Evolutionary conservation across 64 coral and sea anemone species (phyloP).

Genomic region (Cladopsammia gracilis): DNA sequence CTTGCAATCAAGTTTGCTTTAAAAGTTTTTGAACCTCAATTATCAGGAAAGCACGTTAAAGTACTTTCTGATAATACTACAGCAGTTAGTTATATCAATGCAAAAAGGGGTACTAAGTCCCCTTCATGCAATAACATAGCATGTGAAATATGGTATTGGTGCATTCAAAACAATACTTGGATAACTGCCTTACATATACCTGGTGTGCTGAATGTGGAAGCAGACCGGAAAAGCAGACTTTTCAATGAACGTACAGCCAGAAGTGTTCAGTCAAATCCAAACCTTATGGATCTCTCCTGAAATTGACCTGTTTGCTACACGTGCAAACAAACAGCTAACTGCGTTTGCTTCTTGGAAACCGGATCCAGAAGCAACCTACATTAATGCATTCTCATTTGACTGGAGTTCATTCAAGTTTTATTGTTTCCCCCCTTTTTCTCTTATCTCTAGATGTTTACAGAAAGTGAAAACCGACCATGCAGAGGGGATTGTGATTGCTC

Average conservation of each 20-base stretch:
- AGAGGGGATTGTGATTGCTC: conserved; percentile 36
- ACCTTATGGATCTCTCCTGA: background rate
- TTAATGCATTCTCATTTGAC: conserved; percentile 44
- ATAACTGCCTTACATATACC: conserved; percentile 39
- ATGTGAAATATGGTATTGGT: conserved; percentile 14
- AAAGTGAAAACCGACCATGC: background rate
- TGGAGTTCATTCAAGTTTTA: conserved; percentile 30
- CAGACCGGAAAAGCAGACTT: conserved; percentile 30
- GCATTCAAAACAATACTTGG: conserved; percentile 31
- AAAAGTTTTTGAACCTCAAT: background rate
- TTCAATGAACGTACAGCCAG: conserved; percentile 58
- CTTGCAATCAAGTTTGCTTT: background rate
- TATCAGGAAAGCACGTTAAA: conserved; percentile 8
- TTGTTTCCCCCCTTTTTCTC: conserved; percentile 66
- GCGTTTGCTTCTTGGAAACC: conserved; percentile 62
- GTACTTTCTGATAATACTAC: conserved; percentile 30
- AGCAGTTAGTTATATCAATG: conserved; percentile 33
- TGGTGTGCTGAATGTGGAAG: conserved; percentile 40
- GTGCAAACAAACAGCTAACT: conserved; percentile 21
- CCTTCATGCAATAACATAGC: conserved; percentile 8
- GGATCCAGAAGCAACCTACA: conserved; percentile 30
- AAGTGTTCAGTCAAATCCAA: conserved; percentile 44
- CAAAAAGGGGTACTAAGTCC: conserved; percentile 20
- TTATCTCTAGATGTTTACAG: conserved; percentile 34
- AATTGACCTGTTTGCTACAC: conserved; percentile 64